Evolutionary conservation across 2,888 invertebrate species (phyloP), one percentile per base, ranked within the genome.

Genomic region (Cheilosia urbana): DNA sequence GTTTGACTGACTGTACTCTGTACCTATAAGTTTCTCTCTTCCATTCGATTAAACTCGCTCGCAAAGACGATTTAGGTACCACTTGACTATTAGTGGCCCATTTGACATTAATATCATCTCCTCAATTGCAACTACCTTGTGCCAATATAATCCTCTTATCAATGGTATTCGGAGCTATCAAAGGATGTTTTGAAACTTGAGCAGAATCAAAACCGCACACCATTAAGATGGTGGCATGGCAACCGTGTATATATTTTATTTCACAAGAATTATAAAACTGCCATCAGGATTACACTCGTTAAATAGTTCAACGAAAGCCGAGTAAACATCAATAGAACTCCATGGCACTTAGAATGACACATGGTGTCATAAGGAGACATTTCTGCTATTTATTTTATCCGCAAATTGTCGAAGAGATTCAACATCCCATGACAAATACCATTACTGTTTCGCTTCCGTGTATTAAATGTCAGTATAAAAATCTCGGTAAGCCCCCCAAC

Each of bases 341-440:
- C 51, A 42, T 58, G 42, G 45, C 27, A 13, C 13, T 11, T 19
- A 13, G 53, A 3, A 57, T 15, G 60, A 53, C 17, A 53, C 17
- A 49, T 53, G 19, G 49, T 24, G 49, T 21, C 24, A 24, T 17
- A 27, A 37, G 24, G 40, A 47, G 57, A 45, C n/a, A 37, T 65
- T 63, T 49, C 53, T 34, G 24, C 49, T 66, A 68, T 83, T 63
- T 53, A 17, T 47, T 40, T 71, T 68, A 62, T 49, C 68, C 49
- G 13, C 27, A 83, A 81, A 69, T 57, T 75, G 75, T 75, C 81
- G 75, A 83, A 83, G 68, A 42, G 66, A 63, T 57, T 63, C 68
- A 34, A 58, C 60, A 68, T 60, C 6, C 47, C 62, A 55, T 68
- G 63, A 68, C 62, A 68, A 63, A 77, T 73, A 65, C 15, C 72